A percentile compares a stretch with the other conserved stretches of the same genome.
These are phyloP conservation scores for Astyanax mexicanus DNA, from an alignment of 2,797 vertebrate species.

Conservation along the genomic window DNA sequence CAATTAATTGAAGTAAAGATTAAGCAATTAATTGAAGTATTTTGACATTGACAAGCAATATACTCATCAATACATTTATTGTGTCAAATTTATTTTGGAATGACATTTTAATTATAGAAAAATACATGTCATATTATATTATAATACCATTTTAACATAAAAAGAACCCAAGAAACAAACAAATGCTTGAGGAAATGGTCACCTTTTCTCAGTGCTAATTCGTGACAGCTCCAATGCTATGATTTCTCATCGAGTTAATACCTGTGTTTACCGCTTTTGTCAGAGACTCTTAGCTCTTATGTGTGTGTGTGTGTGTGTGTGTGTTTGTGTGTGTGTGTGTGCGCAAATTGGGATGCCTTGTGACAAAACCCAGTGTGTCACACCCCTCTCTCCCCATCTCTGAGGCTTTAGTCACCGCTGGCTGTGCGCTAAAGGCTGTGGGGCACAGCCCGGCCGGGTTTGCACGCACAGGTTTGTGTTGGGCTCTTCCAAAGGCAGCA, in stretches of 20 bases:
- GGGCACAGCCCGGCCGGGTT: constrained; percentile 14
- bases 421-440: constrained; percentile 1
- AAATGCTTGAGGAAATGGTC: not conserved
- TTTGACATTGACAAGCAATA: too few species aligned
- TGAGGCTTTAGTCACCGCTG: constrained; percentile 33
- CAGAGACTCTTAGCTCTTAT: constrained; percentile 59
- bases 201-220: not conserved
- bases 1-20: too few species aligned
- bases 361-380: constrained; percentile 46
- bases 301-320: constrained; percentile 56
- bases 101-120: too few species aligned
- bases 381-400: constrained; percentile 57
- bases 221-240: not conserved
- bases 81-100: too few species aligned
- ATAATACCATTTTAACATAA: too few species aligned
- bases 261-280: constrained; percentile 66
- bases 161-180: too few species aligned
- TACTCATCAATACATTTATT: too few species aligned
- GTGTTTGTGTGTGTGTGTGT: constrained; percentile 61
- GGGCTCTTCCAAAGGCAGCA: not conserved
- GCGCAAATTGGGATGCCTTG: constrained; percentile 41
- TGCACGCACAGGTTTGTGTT: constrained; percentile 17
- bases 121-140: too few species aligned
- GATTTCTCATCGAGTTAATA: constrained; percentile 59
- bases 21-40: too few species aligned